phyloP scores from a whole-genome alignment of 1,140 invertebrate species.

The Drosophila busckii region DNA sequence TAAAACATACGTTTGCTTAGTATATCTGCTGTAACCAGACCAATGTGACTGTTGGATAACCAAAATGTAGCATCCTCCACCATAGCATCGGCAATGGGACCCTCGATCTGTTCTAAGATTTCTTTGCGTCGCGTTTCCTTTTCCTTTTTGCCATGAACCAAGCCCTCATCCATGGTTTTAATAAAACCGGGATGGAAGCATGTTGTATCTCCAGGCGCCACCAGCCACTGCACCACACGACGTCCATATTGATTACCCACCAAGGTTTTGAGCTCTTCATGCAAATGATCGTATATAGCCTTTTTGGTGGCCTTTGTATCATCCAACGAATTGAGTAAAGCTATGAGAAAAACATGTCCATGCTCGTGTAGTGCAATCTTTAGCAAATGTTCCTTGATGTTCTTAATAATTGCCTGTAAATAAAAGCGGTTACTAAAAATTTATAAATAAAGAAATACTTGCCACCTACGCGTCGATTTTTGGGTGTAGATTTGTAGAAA shows the following conservation, averaged over 20 bases:
- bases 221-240: constrained; percentile 89
- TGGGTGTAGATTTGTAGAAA: constrained; percentile 84
- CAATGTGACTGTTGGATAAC: constrained; percentile 84
- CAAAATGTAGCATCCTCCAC: constrained; percentile 83
- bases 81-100: constrained; percentile 83
- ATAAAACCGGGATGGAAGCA: constrained; percentile 88
- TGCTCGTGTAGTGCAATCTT: constrained; percentile 91
- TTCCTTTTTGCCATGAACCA: constrained; percentile 90
- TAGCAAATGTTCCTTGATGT: constrained; percentile 90
- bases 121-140: constrained; percentile 85
- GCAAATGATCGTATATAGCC: constrained; percentile 87
- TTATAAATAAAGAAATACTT: not conserved
- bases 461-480: constrained; percentile 67
- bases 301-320: constrained; percentile 95
- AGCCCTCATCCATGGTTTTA: constrained; percentile 85
- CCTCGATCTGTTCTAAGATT: constrained; percentile 84
- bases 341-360: constrained; percentile 89
- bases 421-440: too few relatives aligned
- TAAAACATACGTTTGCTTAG: constrained; percentile 81
- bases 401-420: constrained; percentile 85
- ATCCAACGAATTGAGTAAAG: constrained; percentile 93
- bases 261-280: constrained; percentile 86
- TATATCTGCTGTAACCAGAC: constrained; percentile 86
- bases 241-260: constrained; percentile 86
- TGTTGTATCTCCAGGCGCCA: constrained; percentile 86